phyloP scores from a whole-genome alignment of 2,113 vertebrate genomes.

The Coptodon rendalli region DNA sequence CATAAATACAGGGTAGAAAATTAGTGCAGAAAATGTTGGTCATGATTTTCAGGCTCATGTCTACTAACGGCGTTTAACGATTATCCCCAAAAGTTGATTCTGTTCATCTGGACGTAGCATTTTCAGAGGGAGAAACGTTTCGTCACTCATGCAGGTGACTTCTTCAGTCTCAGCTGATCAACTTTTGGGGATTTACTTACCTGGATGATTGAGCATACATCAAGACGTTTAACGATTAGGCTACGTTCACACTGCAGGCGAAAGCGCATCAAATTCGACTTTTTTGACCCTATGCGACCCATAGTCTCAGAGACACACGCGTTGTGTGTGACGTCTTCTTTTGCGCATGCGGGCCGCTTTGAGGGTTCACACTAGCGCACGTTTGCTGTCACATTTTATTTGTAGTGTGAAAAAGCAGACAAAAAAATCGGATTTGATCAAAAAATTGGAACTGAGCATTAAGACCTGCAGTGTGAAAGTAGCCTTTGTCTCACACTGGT shows the following conservation, averaged over 20 bases:
- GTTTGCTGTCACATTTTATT: too few species aligned
- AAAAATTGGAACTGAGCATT: too few species aligned
- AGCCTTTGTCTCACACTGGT: neutral
- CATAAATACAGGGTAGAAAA: neutral
- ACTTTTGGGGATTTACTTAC: neutral
- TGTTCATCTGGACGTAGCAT: accelerated
- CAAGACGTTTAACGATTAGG: neutral
- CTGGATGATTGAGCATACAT: accelerated
- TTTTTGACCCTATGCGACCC: too few species aligned
- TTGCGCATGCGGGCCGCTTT: too few species aligned
- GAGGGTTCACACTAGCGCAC: too few species aligned
- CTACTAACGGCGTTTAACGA: accelerated
- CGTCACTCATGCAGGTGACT: accelerated
- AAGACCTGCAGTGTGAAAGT: too few species aligned
- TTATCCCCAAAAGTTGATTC: neutral
- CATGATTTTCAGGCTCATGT: neutral
- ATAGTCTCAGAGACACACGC: too few species aligned
- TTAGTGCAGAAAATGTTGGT: neutral
- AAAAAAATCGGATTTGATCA: too few species aligned
- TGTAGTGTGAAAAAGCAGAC: too few species aligned
- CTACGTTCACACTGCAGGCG: too few species aligned
- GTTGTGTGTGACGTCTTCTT: too few species aligned
- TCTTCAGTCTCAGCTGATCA: neutral
- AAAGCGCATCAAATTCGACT: too few species aligned
- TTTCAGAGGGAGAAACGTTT: neutral